Conservation (phyloP, 2,888 invertebrate species). For the Iphiclides podalirius region DNA sequence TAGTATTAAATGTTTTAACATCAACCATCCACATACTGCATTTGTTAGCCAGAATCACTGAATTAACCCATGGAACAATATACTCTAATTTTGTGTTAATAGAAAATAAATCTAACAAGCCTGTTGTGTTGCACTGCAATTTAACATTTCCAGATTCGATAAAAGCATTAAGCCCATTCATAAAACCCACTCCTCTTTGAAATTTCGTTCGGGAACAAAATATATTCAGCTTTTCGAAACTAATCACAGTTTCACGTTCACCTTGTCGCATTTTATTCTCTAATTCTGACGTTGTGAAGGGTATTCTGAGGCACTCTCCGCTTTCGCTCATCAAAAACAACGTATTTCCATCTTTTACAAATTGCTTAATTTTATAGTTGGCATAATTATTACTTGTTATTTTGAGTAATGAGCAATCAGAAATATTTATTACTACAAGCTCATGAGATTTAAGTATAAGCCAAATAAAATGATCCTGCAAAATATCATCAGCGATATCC, state of each 20-base stretch:
- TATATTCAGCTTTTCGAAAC: constrained; percentile 40
- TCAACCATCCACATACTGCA: constrained; percentile 56
- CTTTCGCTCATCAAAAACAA: constrained; percentile 56
- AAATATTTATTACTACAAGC: constrained; percentile 46
- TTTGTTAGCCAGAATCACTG: constrained; percentile 43
- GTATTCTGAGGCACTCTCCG: constrained; percentile 48
- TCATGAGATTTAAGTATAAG: constrained; percentile 51
- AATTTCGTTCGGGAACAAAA: constrained; percentile 23
- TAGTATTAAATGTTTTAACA: constrained; percentile 41
- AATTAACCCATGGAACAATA: constrained; percentile 49
- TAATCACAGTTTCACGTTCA: constrained; percentile 36
- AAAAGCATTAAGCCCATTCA: constrained; percentile 44
- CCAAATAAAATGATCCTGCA: constrained; percentile 54
- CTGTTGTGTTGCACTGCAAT: constrained; percentile 52
- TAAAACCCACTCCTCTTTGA: constrained; percentile 20
- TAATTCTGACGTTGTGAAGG: constrained; percentile 41
- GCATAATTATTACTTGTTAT: constrained; percentile 40
- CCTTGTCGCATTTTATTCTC: constrained; percentile 38
- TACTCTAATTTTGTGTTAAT: constrained; percentile 36
- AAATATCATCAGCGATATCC: constrained; percentile 44
- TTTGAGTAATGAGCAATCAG: constrained; percentile 38
- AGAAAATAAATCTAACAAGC: constrained; percentile 40
- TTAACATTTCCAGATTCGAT: constrained; percentile 40
- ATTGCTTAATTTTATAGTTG: constrained; percentile 47
- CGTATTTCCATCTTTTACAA: constrained; percentile 35